A percentile compares a stretch with the other conserved stretches of the same genome.
Evolutionary conservation across 2,888 invertebrate genomes (phyloP).

Genomic region (Prostheceraeus crozeri): DNA sequence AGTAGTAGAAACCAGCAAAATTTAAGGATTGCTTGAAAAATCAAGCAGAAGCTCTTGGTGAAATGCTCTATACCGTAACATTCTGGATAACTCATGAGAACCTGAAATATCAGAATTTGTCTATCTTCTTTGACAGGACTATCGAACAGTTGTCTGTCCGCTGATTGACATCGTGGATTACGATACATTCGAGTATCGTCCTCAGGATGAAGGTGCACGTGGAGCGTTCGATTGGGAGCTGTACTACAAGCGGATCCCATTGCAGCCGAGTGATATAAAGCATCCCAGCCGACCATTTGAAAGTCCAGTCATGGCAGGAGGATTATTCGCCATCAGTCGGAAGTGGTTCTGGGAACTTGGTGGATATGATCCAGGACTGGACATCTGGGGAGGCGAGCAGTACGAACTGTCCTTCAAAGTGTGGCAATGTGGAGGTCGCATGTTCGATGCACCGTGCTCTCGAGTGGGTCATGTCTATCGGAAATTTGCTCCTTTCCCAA

Average conservation of each 20-base stretch:
- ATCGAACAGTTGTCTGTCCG: slow-evolving; percentile 80
- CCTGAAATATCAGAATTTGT: no score
- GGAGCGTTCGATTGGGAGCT: slow-evolving; percentile 95
- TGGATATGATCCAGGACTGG: slow-evolving; percentile 63
- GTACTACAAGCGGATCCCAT: slow-evolving; percentile 68
- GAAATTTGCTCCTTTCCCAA: slow-evolving; percentile 67
- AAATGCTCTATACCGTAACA: no score
- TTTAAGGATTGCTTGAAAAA: no score
- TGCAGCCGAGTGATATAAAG: slow-evolving; percentile 66
- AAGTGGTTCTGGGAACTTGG: slow-evolving; percentile 92
- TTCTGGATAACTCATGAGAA: no score
- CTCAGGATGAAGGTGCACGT: slow-evolving; percentile 88
- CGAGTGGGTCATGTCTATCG: slow-evolving; percentile 73
- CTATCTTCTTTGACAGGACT: no score
- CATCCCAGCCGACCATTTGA: slow-evolving; percentile 74
- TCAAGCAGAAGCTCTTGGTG: no score
- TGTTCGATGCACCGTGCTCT: slow-evolving; percentile 85
- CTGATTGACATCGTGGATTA: slow-evolving; percentile 82
- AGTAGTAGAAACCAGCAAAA: no score
- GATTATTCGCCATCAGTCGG: slow-evolving; percentile 80
- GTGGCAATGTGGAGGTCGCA: slow-evolving; percentile 89
- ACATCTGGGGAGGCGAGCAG: slow-evolving; percentile 97
- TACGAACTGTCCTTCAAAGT: slow-evolving; percentile 95
- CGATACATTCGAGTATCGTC: slow-evolving; percentile 81
- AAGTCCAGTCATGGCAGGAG: slow-evolving; percentile 94